Percentiles rank a stretch among this genome's conserved stretches.
phyloP scores from a whole-genome alignment of 2,113 vertebrate species.

The Callaeas wilsoni region DNA sequence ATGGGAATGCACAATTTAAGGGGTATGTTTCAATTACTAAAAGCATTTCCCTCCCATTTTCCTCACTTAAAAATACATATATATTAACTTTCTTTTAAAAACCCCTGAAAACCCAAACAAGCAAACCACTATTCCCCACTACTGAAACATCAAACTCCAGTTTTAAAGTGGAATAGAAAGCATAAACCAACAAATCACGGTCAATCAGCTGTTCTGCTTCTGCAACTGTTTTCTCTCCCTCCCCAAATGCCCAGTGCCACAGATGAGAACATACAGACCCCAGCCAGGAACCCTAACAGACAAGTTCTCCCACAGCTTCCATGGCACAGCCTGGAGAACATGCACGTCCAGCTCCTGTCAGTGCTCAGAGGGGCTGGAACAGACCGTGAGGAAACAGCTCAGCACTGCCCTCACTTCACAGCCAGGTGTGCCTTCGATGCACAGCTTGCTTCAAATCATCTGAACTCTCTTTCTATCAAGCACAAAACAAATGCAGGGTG shows the following conservation, averaged over 20 bases:
- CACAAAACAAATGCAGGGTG: not conserved
- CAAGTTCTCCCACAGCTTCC: not conserved
- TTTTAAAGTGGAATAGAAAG: not conserved
- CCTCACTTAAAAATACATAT: not conserved
- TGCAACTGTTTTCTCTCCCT: not conserved
- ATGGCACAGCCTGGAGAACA: accelerated
- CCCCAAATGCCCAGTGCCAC: not conserved
- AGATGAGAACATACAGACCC: not conserved
- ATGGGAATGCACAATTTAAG: not conserved
- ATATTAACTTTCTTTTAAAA: not conserved
- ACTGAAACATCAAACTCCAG: not conserved
- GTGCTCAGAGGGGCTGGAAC: accelerated
- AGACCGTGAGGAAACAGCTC: not conserved
- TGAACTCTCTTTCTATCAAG: not conserved
- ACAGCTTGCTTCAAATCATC: not conserved
- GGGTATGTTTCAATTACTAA: not conserved
- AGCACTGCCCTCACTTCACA: not conserved
- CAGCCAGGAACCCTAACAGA: not conserved
- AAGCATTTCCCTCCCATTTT: not conserved
- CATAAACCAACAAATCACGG: not conserved
- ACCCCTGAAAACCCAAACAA: not conserved
- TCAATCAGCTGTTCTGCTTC: not conserved
- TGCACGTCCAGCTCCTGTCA: accelerated
- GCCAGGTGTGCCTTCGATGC: not conserved
- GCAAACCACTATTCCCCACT: not conserved